A percentile compares a stretch with the other conserved stretches of the same genome.
phyloP scores from a whole-genome alignment of 1,140 invertebrate species.

The Cotesia typhae region DNA sequence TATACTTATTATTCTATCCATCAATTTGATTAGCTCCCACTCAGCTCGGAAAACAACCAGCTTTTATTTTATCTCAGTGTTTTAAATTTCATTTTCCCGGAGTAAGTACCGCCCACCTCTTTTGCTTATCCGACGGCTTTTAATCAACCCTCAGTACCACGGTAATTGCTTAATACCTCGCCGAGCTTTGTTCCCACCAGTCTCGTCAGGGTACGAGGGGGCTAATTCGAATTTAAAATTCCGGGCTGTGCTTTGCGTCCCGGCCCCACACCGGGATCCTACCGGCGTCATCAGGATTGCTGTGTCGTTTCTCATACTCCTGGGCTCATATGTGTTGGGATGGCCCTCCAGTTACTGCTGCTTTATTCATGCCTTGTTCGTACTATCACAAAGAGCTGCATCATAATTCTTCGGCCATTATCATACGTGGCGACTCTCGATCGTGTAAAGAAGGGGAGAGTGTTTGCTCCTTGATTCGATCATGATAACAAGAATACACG shows the following conservation, averaged over 20 bases:
- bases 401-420: background rate
- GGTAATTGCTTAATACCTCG: constrained; percentile 41
- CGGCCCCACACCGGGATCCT: no score
- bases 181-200: constrained; percentile 37
- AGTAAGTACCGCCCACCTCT: constrained; percentile 31
- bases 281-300: no score
- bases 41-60: background rate
- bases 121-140: constrained; percentile 39
- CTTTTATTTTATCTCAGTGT: constrained; percentile 1
- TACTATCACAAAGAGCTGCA: background rate
- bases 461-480: no score
- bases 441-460: no score
- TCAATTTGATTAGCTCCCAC: background rate
- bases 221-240: constrained; percentile 43
- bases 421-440: no score
- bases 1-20: background rate
- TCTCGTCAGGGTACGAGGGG: constrained; percentile 18
- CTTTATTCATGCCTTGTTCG: constrained; percentile 13
- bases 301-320: no score
- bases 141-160: constrained; percentile 40
- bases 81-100: constrained; percentile 21
- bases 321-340: no score
- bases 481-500: no score
- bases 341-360: constrained; percentile 17
- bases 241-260: background rate